A percentile compares a stretch with the other conserved stretches of the same genome.
phyloP scores from a whole-genome alignment of 2,888 invertebrate species.

The Calameuta idolon region DNA sequence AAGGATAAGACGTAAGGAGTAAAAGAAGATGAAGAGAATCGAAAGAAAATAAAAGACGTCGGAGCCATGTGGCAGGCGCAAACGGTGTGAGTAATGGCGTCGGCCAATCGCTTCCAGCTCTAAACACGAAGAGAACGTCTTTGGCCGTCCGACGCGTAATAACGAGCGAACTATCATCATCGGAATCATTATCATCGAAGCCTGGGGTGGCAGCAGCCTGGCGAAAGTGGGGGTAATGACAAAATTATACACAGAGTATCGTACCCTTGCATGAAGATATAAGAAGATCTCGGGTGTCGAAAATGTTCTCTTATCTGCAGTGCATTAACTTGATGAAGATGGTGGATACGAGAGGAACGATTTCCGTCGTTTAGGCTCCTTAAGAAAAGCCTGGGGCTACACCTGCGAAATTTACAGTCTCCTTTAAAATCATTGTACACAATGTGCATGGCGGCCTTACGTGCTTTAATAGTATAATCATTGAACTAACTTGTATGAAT shows the following conservation, averaged over 20 bases:
- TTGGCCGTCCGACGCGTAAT: slow-evolving; percentile 35
- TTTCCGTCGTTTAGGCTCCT: slow-evolving; percentile 19
- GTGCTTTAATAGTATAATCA: not conserved
- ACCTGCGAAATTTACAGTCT: not conserved
- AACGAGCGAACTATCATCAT: slow-evolving; percentile 56
- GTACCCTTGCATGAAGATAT: slow-evolving; percentile 33
- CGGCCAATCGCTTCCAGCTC: slow-evolving; percentile 51
- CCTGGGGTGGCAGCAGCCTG: slow-evolving; percentile 16
- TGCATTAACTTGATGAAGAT: slow-evolving; percentile 16
- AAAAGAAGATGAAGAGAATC: slow-evolving; percentile 3
- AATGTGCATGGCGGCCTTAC: not conserved
- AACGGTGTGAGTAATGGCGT: slow-evolving; percentile 58
- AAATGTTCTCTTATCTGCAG: slow-evolving; percentile 36
- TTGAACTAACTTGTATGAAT: not conserved
- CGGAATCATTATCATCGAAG: slow-evolving; percentile 53
- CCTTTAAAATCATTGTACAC: not conserved
- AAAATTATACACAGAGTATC: slow-evolving; percentile 49
- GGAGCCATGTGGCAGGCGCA: slow-evolving; percentile 58
- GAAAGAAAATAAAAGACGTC: slow-evolving; percentile 23
- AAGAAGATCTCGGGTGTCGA: slow-evolving; percentile 36
- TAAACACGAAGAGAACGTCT: slow-evolving; percentile 38
- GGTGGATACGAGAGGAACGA: slow-evolving; percentile 26
- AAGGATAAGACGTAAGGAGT: not conserved
- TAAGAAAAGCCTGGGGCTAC: not conserved
- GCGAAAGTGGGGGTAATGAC: slow-evolving; percentile 43